Evolutionary conservation across 2,888 invertebrate species (phyloP).

Genomic region (Drosophila paracracens): DNA sequence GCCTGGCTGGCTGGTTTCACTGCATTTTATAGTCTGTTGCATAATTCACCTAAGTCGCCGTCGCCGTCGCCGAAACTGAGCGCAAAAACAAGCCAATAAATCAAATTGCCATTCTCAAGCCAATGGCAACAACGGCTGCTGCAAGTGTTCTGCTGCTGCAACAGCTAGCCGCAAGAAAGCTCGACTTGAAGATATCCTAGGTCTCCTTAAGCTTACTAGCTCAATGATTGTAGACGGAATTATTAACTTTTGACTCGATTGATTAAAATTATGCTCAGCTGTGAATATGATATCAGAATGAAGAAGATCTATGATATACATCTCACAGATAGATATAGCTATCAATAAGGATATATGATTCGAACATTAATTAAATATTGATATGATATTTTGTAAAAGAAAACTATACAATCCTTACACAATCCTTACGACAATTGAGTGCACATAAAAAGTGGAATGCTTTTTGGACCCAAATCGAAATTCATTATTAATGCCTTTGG

Average conservation of each 20-base stretch:
- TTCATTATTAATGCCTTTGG: neutral
- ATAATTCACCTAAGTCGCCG: constrained; percentile 59
- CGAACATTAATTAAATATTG: neutral
- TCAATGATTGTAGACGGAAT: too few species aligned
- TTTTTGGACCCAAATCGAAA: neutral
- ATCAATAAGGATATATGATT: neutral
- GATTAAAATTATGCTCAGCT: neutral
- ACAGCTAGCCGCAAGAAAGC: neutral
- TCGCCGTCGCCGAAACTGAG: constrained; percentile 46
- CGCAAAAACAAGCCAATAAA: constrained; percentile 74
- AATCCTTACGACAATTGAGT: neutral
- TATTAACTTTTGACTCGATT: too few species aligned
- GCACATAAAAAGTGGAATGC: neutral
- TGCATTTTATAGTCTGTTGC: constrained; percentile 73
- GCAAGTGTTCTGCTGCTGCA: constrained; percentile 59
- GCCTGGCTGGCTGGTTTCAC: constrained; percentile 41
- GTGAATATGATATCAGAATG: neutral
- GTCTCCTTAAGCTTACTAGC: neutral
- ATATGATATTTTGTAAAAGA: neutral
- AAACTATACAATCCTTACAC: neutral
- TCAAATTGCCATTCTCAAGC: constrained; percentile 80
- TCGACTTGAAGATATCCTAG: constrained; percentile 25
- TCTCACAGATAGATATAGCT: neutral
- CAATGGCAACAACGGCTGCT: constrained; percentile 55
- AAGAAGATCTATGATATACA: neutral